Base-by-base conservation (phyloP, 2,888 invertebrate genomes). In the Shargacucullia verbasci region DNA sequence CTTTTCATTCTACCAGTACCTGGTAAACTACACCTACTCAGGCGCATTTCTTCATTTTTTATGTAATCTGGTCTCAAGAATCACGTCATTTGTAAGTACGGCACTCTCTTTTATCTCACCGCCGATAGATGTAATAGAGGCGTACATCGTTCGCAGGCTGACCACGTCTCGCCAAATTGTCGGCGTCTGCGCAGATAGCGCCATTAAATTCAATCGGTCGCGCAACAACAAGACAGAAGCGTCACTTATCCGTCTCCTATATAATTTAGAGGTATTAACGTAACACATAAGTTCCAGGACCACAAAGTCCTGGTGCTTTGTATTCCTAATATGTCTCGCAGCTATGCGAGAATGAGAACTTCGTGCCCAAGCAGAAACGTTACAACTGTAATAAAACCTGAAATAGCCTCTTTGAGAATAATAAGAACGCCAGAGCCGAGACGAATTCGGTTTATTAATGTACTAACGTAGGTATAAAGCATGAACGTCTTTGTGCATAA, bases 181-280 rank as follows among this genome's bases (percentile, higher is more conserved):
- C 85, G 84, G 85, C 85, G 81, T 86, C 83, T 80, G 79, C 82
- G 77, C 84, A 88, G 86, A 90, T 88, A 86, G 88, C 83, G 78
- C 83, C 87, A 91, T 91, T 90, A 91, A 89, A 92, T 88, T 91
- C 90, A 91, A 91, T 91, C 83, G 86, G 76, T 77, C 74, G 72
- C 66, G 67, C 69, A 81, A 79, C 83, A 81, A 65, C 75, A 73
- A 68, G 83, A 89, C 90, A 87, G 89, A 81, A 90, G 90, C 90
- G 83, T 85, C 87, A 81, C 85, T 85, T 87, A 84, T 60, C 69
- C 79, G 66, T 78, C 78, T 69, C 75, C 86, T 87, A 82, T 90
- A 83, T 90, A 92, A 91, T 92, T 91, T 91, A 79, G 83, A 73
- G 83, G 73, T 88, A 91, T 92, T 89, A 91, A 86, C 69, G 69